Evolutionary conservation across 2,888 invertebrate genomes (phyloP), one percentile per base, ranked within the genome.

Genomic region (Chloromyia formosa): DNA sequence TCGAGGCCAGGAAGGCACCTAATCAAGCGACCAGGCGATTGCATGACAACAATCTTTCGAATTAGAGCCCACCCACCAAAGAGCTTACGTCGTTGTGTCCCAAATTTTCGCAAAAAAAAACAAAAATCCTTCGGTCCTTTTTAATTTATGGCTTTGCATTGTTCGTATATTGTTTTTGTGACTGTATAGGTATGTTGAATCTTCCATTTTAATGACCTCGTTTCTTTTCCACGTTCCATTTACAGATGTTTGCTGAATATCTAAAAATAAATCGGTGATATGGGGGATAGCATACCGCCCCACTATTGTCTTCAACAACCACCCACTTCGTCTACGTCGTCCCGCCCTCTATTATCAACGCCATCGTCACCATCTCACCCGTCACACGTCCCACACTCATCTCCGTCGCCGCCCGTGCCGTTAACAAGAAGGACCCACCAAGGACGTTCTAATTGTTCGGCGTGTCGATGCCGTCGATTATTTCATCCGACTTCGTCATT

Each of bases 181-280:
- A 35, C 3, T 7, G 2, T 35, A 35, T 35, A 7, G 2, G 27
- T 35, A 35, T 35, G 27, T 58, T 40, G 23, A 42, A 3, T 12
- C 61, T 14, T 69, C 22, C 45, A 66, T 49, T 49, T 49, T 66
- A 66, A 69, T 69, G 56, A 69, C 69, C 53, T 69, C 74, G 35
- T 60, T 35, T 75, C 62, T 75, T 73, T 74, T 68, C 9, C 68
- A 54, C 23, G 53, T 69, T 69, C 49, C 49, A 23, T 40, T 78
- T 77, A 74, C 73, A 79, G 79, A 79, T 79, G 79, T 78, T 79
- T 79, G 78, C 78, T 78, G 77, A 79, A 77, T 77, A 76, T 78
- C 76, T 78, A 71, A 78, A 78, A 75, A 78, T 78, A 78, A 78
- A 77, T 78, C 75, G 79, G 79, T 79, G 79, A 79, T 79, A 79